Base-by-base conservation (phyloP, 2,888 invertebrate species). In the Caenorhabditis sinica region DNA sequence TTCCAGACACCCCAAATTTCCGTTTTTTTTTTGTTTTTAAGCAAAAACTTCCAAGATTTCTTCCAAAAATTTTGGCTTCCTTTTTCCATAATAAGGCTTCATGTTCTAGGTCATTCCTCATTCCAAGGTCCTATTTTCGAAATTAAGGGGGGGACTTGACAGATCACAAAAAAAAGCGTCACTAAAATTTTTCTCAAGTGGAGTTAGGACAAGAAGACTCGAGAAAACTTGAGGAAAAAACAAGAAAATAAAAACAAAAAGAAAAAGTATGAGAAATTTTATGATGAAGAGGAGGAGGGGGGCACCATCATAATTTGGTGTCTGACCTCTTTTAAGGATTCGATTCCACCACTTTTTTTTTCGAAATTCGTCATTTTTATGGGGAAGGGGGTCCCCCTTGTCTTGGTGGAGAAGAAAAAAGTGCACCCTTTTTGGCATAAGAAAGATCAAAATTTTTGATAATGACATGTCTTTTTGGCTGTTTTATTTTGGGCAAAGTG, bases 361-460 rank as follows among this genome's bases (percentile, higher is more conserved):
- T 1, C 20, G 15, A 23, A 25, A 28, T 65, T 65, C 65, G 65
- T 65, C 65, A 65, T 65, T 30, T 45, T 65, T 65, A 4, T 17
- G 8, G 15, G 40, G 3, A 3, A 4, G 49, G 8, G 15, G 40
- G 3, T 15, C 13, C 30, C 23, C 13, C 20, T 23, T 43, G 63
- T 20, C 56, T 15, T n/a, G 23, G n/a, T n/a, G n/a, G n/a, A 56
- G 1, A 23, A 6, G 9, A 25, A 13, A 25, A 36, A 40, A 60
- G 60, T 28, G 33, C 60, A 60, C n/a, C 30, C 23, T n/a, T n/a
- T n/a, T n/a, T n/a, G n/a, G 17, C 17, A 8, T 3, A 20, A 49
- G 17, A 17, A 30, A 65, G 65, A 65, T 65, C 45, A 65, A 65
- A 65, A 49, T 65, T 65, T 49, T 6, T n/a, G 65, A 65, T 65